A percentile compares a stretch with the other conserved stretches of the same genome.
phyloP scores from a whole-genome alignment of 2,113 vertebrate genomes.

The Xenopus laevis region DNA sequence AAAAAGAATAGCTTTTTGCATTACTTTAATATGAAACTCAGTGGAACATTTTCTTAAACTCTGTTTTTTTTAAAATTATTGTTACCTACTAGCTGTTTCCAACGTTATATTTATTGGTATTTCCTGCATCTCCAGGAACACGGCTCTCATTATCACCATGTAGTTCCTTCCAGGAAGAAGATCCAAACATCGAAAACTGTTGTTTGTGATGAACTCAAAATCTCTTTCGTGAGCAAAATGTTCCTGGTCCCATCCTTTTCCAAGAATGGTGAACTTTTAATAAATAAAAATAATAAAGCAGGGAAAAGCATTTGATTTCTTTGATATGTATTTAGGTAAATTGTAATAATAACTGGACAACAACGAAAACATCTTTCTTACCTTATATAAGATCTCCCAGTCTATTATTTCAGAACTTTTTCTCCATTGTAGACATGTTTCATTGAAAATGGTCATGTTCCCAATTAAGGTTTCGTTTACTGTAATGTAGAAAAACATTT shows the following conservation, averaged over 20 bases:
- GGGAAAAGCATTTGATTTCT: too few relatives aligned
- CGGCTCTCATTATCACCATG: slow-evolving; percentile 67
- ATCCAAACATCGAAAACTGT: slow-evolving; percentile 56
- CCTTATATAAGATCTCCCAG: slow-evolving; percentile 24
- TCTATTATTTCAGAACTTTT: slow-evolving; percentile 32
- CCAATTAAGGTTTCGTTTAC: slow-evolving; percentile 22
- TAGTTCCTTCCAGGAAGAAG: slow-evolving; percentile 75
- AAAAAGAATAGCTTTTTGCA: too few relatives aligned
- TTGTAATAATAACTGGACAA: background rate
- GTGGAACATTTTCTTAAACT: too few relatives aligned
- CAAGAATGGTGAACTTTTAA: slow-evolving; percentile 63
- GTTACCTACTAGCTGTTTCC: slow-evolving; percentile 66
- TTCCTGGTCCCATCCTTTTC: slow-evolving; percentile 59
- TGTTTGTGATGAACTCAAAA: slow-evolving; percentile 58
- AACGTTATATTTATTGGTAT: slow-evolving; percentile 55
- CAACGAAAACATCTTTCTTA: background rate
- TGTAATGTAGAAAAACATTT: background rate
- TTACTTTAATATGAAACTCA: too few relatives aligned
- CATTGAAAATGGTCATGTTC: background rate
- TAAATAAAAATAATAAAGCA: slow-evolving; percentile 21
- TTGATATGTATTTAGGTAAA: too few relatives aligned
- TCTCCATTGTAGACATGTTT: background rate
- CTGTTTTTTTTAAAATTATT: background rate
- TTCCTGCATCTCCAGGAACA: slow-evolving; percentile 57
- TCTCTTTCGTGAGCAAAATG: slow-evolving; percentile 57